A percentile compares a stretch with the other conserved stretches of the same genome.
Evolutionary conservation across 2,113 vertebrate genomes (phyloP).

Genomic region (Albula glossodonta): DNA sequence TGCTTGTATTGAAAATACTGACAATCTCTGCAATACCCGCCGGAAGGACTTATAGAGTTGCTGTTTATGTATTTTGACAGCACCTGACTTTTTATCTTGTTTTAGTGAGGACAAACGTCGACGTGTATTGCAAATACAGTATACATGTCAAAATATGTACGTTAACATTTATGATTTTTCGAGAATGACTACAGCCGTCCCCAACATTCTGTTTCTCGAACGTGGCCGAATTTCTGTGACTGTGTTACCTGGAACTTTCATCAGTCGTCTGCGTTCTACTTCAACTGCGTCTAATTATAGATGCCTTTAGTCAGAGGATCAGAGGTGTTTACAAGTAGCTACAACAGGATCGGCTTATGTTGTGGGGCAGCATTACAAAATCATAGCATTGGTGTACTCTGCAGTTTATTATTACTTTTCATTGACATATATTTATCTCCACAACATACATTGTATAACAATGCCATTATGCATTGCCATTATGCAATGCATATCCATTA

Average conservation of each 20-base stretch:
- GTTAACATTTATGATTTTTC: neutral
- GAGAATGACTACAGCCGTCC: neutral
- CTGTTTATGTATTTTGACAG: neutral
- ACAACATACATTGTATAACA: neutral
- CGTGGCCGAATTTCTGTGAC: slow-evolving; percentile 21
- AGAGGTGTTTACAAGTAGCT: slow-evolving; percentile 30
- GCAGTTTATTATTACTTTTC: neutral
- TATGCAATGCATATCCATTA: neutral
- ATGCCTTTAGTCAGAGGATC: slow-evolving; percentile 27
- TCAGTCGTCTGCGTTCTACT: slow-evolving; percentile 37
- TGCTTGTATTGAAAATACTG: neutral
- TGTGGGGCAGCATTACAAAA: slow-evolving; percentile 14
- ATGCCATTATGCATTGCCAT: neutral
- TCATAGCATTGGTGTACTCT: neutral
- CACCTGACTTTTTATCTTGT: slow-evolving; percentile 19
- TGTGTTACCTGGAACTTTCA: slow-evolving; percentile 51
- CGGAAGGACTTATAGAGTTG: neutral
- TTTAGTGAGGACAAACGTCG: slow-evolving; percentile 4
- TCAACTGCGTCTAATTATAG: slow-evolving; percentile 44
- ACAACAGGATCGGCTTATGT: slow-evolving; percentile 23
- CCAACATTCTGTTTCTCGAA: slow-evolving; percentile 23
- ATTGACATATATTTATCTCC: neutral
- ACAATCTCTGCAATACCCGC: neutral
- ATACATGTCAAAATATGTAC: neutral
- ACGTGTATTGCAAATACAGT: slow-evolving; percentile 4